Evolutionary conservation across 2,113 vertebrate genomes (phyloP), one percentile per base, ranked within the genome.

Genomic region (Geococcyx californianus): DNA sequence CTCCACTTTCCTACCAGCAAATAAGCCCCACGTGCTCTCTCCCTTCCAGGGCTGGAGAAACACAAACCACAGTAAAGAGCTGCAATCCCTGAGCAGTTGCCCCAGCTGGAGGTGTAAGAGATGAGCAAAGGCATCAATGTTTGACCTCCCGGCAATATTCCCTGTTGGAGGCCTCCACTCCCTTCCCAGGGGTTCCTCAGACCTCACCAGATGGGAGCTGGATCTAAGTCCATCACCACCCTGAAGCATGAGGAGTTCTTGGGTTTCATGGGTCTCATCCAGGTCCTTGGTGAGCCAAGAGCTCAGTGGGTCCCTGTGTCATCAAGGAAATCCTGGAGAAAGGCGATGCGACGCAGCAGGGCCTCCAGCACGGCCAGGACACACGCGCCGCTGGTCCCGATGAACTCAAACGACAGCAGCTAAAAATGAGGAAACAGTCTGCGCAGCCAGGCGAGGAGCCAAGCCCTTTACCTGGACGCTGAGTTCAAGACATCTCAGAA

Each of bases 241-340:
- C 83, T 90, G 78, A 89, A 80, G 44, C 42, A 24, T 1, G 51
- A 87, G 12, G 75, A 95, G 49, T 40, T 38, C 10, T 93, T 87
- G n/a, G 66, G 77, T 78, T 95, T 94, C 34, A 55, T 31, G 29
- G 84, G 80, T 68, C 79, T 95, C 70, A 66, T 86, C 16, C 74
- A 95, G 77, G 62, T 60, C 3, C 36, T 91, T 34, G 12, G 51
- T 1, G 77, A 95, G 55, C 86, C 81, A 55, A 88, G 55, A 68
- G 60, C 66, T 51, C 88, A 36, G 9, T 76, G 63, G 95, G 42
- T 16, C 85, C 89, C 84, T 87, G 33, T 8, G 38, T 92, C 52
- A 55, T 91, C 74, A 96, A 83, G 76, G 91, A 97, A 89, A 89
- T 87, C 31, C 72, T 89, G 58, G 64, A 83, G 67, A 96, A 90